Evolutionary conservation across 2,797 vertebrate species (phyloP).

Genomic region (Tamandua tetradactyla): DNA sequence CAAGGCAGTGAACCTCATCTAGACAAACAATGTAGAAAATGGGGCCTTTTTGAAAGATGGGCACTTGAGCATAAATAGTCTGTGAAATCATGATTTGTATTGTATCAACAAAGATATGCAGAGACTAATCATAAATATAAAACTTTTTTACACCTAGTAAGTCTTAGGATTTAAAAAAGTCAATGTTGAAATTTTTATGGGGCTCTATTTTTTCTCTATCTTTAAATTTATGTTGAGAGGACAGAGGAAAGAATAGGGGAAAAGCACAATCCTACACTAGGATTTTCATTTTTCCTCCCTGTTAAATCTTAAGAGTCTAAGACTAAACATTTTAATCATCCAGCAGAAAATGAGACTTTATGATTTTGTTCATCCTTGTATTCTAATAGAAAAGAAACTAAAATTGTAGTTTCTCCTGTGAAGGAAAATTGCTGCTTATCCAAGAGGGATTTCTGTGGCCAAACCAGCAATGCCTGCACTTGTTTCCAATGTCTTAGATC

Average conservation of each 20-base stretch:
- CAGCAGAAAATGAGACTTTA: not conserved
- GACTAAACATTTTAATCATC: not conserved
- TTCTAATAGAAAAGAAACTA: not conserved
- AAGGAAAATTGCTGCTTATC: not conserved
- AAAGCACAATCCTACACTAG: not conserved
- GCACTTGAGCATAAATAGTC: not conserved
- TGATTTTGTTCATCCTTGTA: too few species aligned
- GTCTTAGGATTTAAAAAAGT: not conserved
- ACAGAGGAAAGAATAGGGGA: not conserved
- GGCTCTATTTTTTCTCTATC: conserved; percentile 33
- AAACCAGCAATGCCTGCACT: not conserved
- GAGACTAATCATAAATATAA: not conserved
- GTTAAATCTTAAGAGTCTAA: not conserved
- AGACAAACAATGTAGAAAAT: not conserved
- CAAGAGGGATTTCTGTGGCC: not conserved
- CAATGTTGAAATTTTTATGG: conserved; percentile 45
- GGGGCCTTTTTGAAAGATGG: not conserved
- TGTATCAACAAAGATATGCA: not conserved
- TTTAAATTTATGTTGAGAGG: not conserved
- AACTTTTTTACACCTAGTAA: not conserved
- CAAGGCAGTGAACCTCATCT: not conserved
- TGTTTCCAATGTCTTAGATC: not conserved
- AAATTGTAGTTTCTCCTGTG: not conserved
- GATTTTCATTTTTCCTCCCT: not conserved
- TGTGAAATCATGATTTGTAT: not conserved